These are phyloP conservation scores for Corvus hawaiiensis DNA, from an alignment of 2,113 vertebrate genomes.

Conservation along the genomic window DNA sequence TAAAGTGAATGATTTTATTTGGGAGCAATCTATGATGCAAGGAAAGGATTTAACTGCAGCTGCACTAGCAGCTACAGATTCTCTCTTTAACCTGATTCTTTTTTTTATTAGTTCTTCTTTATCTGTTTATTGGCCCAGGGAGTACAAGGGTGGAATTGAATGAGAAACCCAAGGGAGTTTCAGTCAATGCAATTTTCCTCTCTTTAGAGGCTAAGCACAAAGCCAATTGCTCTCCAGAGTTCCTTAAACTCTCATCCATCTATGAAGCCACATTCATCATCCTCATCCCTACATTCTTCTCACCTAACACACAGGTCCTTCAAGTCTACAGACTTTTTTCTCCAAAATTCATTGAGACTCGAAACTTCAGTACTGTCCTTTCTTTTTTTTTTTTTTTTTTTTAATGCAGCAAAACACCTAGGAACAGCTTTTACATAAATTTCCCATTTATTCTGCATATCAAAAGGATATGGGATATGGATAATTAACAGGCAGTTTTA, in stretches of 20 bases:
- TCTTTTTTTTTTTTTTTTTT: not conserved
- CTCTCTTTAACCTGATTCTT: slow-evolving; percentile 21
- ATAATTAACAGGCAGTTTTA: not conserved
- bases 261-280: not conserved
- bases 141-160: slow-evolving; percentile 26
- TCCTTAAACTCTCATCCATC: not conserved
- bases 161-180: slow-evolving; percentile 24
- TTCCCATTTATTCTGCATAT: not conserved
- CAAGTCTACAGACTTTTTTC: not conserved
- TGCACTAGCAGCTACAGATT: not conserved
- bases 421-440: not conserved
- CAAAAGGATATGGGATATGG: not conserved
- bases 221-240: slow-evolving; percentile 16
- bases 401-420: not conserved
- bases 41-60: not conserved
- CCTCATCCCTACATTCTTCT: not conserved
- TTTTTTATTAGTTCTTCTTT: slow-evolving; percentile 42
- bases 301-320: not conserved
- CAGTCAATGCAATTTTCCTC: slow-evolving; percentile 21
- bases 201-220: slow-evolving; percentile 27
- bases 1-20: slow-evolving; percentile 2
- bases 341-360: not conserved
- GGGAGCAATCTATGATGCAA: not conserved
- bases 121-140: slow-evolving; percentile 32
- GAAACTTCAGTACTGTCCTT: not conserved